phyloP scores from a whole-genome alignment of 2,113 vertebrate species.

The Aspidoscelis tigris region DNA sequence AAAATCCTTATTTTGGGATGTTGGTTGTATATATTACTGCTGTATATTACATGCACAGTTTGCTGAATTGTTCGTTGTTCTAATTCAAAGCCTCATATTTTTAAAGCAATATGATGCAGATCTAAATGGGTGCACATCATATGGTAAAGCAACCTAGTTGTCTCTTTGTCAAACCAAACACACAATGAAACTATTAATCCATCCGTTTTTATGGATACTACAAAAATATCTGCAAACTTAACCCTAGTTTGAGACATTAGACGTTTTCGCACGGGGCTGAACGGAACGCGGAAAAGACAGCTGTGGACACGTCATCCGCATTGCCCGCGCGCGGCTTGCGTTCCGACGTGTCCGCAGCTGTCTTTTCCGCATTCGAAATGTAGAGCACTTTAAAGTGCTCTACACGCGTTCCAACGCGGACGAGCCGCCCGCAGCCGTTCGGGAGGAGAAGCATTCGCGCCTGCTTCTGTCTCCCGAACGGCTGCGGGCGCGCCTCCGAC shows the following conservation, averaged over 20 bases:
- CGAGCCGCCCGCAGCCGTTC: no score
- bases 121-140: neutral
- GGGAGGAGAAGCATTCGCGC: no score
- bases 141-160: neutral
- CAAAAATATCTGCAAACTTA: neutral
- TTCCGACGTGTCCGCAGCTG: no score
- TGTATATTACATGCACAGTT: neutral
- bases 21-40: neutral
- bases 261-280: no score
- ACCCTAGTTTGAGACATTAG: neutral
- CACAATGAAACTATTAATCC: neutral
- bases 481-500: no score
- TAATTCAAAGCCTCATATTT: neutral
- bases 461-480: no score
- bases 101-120: neutral
- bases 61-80: neutral
- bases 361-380: no score
- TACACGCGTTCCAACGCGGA: no score
- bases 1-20: neutral
- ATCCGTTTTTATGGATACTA: fast-evolving
- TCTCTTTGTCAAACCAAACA: neutral
- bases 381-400: no score
- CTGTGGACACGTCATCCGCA: no score
- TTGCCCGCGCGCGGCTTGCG: no score
- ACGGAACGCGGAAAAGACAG: no score